Evolutionary conservation across 2,113 vertebrate species (phyloP), one percentile per base, ranked within the genome.

Genomic region (Vimba vimba): DNA sequence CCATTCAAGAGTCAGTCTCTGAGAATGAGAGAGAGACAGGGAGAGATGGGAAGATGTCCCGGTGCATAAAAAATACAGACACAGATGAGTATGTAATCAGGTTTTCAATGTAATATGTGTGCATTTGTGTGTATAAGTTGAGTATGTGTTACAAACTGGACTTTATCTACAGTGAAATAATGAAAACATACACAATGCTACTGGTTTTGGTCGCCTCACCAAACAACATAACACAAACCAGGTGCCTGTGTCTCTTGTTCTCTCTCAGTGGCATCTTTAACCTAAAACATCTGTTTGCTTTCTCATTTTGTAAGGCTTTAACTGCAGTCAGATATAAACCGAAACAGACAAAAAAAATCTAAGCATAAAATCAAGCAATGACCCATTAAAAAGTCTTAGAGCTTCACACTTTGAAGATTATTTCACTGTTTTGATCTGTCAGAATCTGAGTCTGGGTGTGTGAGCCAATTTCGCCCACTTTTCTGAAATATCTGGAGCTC

Each of bases 161-260:
- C 57, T 1, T 12, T 74, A 45, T 25, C 43, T 74, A 43, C 3
- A 47, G 8, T 47, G 8, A 81, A 80, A 27, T 36, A 60, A 60
- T 64, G 8, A 45, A 66, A 64, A 81, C 36, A 47, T 13, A 60
- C 59, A 80, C n/a, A 47, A 66, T 27, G 79, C 79, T 81, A 81
- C 79, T 66, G 79, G 59, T 66, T 81, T 64, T 64, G 13, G 39
- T 81, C 36, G 0, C n/a, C 39, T 81, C 79, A 64, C n/a, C 39
- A 81, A 81, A 64, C 79, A 81, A 21, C 39, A 27, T 81, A 81
- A 81, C 59, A 64, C 36, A 81, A 66, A 81, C 79, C 79, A 81
- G 59, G 79, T 81, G 79, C 39, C n/a, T 12, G 59, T 66, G 23
- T 64, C 79, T 66, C 27, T n/a, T 23, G 10, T 11, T 80, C 59